Evolutionary conservation across 2,888 invertebrate species (phyloP).

Genomic region (Lampropteryx suffumata): DNA sequence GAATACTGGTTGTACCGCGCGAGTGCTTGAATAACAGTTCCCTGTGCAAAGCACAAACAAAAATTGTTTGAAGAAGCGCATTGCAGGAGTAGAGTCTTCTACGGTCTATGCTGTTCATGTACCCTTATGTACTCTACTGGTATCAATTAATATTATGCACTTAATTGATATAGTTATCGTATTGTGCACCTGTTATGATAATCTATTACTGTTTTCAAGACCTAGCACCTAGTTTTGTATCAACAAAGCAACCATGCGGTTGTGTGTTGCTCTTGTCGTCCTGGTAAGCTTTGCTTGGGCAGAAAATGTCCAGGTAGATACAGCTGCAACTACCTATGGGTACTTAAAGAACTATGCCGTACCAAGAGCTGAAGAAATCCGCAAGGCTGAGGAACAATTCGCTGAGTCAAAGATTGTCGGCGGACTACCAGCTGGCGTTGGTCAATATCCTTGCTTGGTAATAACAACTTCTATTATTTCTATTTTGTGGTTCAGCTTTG

Average conservation of each 20-base stretch:
- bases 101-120: too few relatives aligned
- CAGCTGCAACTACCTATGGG: conserved; percentile 42
- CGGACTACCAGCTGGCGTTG: conserved; percentile 43
- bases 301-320: conserved; percentile 28
- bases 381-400: conserved; percentile 42
- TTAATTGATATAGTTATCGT: conserved; percentile 5
- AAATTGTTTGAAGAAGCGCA: too few relatives aligned
- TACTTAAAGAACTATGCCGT: conserved; percentile 52
- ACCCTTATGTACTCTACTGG: too few relatives aligned
- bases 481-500: not conserved
- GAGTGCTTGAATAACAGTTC: too few relatives aligned
- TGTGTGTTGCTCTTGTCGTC: conserved; percentile 32
- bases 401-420: conserved; percentile 44
- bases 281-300: conserved; percentile 38
- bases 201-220: not conserved
- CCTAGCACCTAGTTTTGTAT: conserved; percentile 11
- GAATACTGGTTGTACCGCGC: too few relatives aligned
- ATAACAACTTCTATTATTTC: conserved; percentile 2
- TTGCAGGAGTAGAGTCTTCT: too few relatives aligned
- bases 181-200: not conserved
- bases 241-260: conserved; percentile 29
- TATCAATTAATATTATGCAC: too few relatives aligned
- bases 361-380: conserved; percentile 49
- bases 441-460: conserved; percentile 53
- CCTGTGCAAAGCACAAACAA: too few relatives aligned